A percentile compares a stretch with the other conserved stretches of the same genome.
phyloP scores from a whole-genome alignment of 2,113 vertebrate genomes.

The Hypomesus transpacificus region DNA sequence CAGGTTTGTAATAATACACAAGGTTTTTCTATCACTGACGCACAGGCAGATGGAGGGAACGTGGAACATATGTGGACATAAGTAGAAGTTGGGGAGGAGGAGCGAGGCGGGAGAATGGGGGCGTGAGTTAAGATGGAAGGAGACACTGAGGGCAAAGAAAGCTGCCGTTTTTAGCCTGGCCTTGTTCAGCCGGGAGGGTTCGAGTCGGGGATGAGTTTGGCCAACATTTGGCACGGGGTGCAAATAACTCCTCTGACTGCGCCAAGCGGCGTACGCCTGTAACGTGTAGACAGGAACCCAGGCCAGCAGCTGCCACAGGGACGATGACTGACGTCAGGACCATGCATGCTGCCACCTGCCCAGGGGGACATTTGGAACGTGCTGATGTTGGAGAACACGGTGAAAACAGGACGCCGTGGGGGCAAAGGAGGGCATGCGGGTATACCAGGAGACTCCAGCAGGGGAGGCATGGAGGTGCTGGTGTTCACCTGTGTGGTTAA shows the following conservation, averaged over 20 bases:
- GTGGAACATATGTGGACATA: conserved; percentile 64
- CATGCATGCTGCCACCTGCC: conserved; percentile 56
- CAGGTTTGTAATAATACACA: conserved; percentile 63
- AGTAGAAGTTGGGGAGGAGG: conserved; percentile 17
- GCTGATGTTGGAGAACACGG: conserved; percentile 47
- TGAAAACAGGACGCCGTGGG: conserved; percentile 21
- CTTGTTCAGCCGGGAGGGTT: no score
- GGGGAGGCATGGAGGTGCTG: background rate
- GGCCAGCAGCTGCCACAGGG: conserved; percentile 60
- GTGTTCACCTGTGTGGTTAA: no score
- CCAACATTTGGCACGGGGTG: no score
- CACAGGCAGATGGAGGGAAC: conserved; percentile 53
- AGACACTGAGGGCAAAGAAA: conserved; percentile 26
- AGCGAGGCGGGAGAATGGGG: conserved; percentile 50
- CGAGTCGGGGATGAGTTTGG: no score
- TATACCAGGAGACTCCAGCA: background rate
- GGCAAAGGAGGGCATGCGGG: conserved; percentile 33
- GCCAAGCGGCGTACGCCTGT: no score
- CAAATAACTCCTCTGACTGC: no score
- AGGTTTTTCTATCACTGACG: conserved; percentile 62
- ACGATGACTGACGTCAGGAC: conserved; percentile 58
- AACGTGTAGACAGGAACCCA: conserved; percentile 39
- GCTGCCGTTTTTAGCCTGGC: no score
- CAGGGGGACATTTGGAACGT: conserved; percentile 57
- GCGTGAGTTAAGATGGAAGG: background rate